Conservation (phyloP, 2,888 invertebrate genomes). For the Ornithoptera alexandrae region DNA sequence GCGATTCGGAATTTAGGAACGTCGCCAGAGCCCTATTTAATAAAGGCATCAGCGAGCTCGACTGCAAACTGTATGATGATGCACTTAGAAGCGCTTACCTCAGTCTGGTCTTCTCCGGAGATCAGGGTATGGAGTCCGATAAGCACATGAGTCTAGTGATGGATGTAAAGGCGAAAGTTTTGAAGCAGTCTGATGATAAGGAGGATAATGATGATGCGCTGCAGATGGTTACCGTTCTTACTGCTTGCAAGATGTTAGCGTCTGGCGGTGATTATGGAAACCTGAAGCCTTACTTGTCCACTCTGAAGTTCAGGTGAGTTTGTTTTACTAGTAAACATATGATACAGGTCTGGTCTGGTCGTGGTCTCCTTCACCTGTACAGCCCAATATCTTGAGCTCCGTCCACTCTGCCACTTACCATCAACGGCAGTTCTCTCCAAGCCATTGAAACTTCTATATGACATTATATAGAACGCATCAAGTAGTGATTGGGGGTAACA, state of each 20-base stretch:
- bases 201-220: constrained; percentile 38
- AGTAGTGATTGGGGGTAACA: no score
- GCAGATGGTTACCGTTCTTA: constrained; percentile 50
- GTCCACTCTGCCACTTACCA: no score
- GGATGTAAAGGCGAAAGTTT: constrained; percentile 62
- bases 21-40: constrained; percentile 63
- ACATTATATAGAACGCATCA: no score
- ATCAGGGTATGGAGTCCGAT: constrained; percentile 47
- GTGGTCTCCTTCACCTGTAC: no score
- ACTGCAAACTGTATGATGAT: constrained; percentile 49
- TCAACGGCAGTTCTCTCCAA: no score
- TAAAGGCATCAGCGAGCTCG: constrained; percentile 66
- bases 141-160: constrained; percentile 67
- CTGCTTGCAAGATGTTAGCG: constrained; percentile 43
- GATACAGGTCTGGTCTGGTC: no score
- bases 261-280: constrained; percentile 49
- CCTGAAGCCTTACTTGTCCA: constrained; percentile 46
- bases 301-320: constrained; percentile 56
- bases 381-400: no score
- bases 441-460: no score
- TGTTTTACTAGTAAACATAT: no score
- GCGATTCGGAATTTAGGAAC: constrained; percentile 50
- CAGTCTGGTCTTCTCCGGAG: constrained; percentile 53
- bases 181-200: constrained; percentile 42
- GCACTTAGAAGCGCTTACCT: constrained; percentile 58